Base-by-base conservation (phyloP, 2,888 invertebrate genomes). In the Miltochrista miniata region DNA sequence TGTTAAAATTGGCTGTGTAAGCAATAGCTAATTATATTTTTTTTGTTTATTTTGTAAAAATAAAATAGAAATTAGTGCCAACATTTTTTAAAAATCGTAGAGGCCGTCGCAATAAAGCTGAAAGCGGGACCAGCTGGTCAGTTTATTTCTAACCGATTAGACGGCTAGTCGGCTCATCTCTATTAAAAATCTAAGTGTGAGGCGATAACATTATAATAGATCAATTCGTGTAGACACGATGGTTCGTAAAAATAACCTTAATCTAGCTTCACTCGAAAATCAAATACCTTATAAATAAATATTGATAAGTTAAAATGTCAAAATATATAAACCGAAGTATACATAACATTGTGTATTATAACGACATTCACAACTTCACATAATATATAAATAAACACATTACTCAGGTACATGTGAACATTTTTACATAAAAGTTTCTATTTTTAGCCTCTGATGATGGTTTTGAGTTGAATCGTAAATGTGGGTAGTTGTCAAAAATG, bases 331-430 rank as follows among this genome's bases (percentile, higher is more conserved):
- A 66, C 61, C 64, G 53, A 61, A 59, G 61, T 53, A 55, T 55
- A 65, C 54, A 64, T 59, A 59, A 66, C 64, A 62, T 64, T 66
- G 66, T 24, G 18, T 24, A 24, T 4, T 24, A 51, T 66, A 66
- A 59, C 56, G 58, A 66, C 66, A 66, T 61, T 55, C 66, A 61
- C 56, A 59, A 61, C 66, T 66, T 66, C 45, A 64, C 64, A 66
- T 66, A 61, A 66, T 66, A 66, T 66, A 66, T 66, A 66, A 66
- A 66, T 31, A 31, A 31, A 31, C 66, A 66, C 66, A 57, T 64
- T 64, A 59, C 63, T 66, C 66, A 66, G 66, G 66, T 66, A 66
- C 66, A 66, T 61, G 66, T 66, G 66, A 66, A 66, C 66, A 61
- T 66, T 66, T 61, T 61, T 64, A 66, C 59, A 66, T 56, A 64